Evolutionary conservation across 1,140 invertebrate species (phyloP), one percentile per base, ranked within the genome.

Genomic region (Diploscapter pachys): DNA sequence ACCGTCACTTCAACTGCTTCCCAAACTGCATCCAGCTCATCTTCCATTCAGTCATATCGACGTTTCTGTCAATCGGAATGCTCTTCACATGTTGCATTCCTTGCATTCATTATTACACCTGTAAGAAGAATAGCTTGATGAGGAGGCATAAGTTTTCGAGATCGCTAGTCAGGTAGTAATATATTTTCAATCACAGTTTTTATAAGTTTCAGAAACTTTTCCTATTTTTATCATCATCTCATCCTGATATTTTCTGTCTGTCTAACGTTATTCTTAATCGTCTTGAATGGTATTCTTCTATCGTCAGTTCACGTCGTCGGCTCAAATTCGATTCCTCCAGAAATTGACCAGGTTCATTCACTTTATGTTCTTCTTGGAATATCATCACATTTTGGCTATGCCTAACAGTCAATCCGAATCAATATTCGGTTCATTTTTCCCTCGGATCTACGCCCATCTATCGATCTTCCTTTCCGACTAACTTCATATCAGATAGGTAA

Each of bases 251-350:
- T 85, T 6, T 83, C 82, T 3, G 8, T 81, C 3, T 4, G 81
- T n/a, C 62, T 63, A 6, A 66, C 72, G 48, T 9, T 72, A n/a
- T 5, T 72, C 4, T 50, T 85, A 5, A 71, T 85, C 51, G 64
- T 63, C 3, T 9, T 79, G n/a, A 83, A 83, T 63, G n/a, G 83
- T 4, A 65, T 82, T 49, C 56, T 83, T 3, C 48, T 83, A 4
- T 68, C 71, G 9, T 83, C 82, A 13, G 79, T 85, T n/a, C 82
- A 83, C 49, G 66, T 78, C 2, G 11, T 85, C 48, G 82, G 82
- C 0, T 72, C 80, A 0, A 81, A 85, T 71, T 69, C 76, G 13
- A 75, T 81, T 54, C 79, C 83, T 5, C 83, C 82, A 6, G 83
- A 83, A 75, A 84, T 83, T 49, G 74, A 63, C 66, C 54, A 66